phyloP scores from a whole-genome alignment of 2,113 vertebrate species.

The Panthera uncia region DNA sequence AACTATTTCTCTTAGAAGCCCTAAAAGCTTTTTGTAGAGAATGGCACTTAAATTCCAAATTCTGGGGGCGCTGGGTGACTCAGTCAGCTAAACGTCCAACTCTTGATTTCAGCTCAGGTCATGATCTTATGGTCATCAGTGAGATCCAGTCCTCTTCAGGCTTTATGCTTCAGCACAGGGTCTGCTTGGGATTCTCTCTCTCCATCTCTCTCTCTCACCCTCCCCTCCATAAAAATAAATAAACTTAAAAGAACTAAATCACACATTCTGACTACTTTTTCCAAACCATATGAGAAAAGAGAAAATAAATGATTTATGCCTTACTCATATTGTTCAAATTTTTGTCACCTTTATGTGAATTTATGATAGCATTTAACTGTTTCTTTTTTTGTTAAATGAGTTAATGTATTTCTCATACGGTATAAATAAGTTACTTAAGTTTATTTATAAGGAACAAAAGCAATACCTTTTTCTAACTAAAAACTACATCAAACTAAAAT shows the following conservation, averaged over 20 bases:
- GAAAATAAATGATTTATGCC: not conserved
- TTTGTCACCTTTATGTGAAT: slow-evolving; percentile 1
- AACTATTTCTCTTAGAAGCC: not conserved
- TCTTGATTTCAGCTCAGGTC: too few species aligned
- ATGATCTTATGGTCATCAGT: too few species aligned
- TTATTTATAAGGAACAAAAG: slow-evolving; percentile 12
- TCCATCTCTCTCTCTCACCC: too few species aligned
- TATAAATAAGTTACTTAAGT: not conserved
- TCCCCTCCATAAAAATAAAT: too few species aligned
- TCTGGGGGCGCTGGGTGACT: too few species aligned
- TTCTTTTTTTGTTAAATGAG: slow-evolving; percentile 14
- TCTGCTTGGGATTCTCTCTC: too few species aligned
- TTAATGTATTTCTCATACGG: not conserved
- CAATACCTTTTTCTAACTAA: not conserved
- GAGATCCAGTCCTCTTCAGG: too few species aligned
- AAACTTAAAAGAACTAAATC: too few species aligned
- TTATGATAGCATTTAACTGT: not conserved
- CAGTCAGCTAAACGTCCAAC: too few species aligned
- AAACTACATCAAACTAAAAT: slow-evolving; percentile 14
- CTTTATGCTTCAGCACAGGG: too few species aligned
- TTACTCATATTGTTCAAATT: not conserved
- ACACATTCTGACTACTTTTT: not conserved
- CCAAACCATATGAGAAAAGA: not conserved
- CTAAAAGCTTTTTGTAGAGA: slow-evolving; percentile 3
- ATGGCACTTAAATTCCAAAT: not conserved